phyloP scores from a whole-genome alignment of 2,888 invertebrate species.

The Rotaria macrura region DNA sequence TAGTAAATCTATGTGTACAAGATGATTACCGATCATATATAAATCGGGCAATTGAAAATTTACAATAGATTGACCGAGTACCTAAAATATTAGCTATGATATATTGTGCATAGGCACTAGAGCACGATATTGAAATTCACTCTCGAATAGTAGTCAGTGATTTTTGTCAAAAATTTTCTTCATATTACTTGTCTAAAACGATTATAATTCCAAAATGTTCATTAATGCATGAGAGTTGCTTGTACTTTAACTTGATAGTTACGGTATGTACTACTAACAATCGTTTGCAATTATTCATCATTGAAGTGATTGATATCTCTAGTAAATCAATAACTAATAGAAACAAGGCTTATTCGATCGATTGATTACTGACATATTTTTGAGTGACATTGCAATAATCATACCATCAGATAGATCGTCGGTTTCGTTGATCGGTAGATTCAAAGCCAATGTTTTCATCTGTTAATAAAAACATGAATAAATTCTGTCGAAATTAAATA shows the following conservation, averaged over 20 bases:
- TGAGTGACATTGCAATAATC: not conserved
- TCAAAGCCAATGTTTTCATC: not conserved
- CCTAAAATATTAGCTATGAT: constrained; percentile 41
- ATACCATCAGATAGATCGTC: not conserved
- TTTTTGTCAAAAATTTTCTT: constrained; percentile 72
- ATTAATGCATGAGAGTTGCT: no score
- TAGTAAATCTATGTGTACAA: not conserved
- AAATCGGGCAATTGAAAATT: constrained; percentile 77
- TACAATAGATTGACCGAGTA: constrained; percentile 67
- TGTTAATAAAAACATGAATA: not conserved
- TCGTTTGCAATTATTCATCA: constrained; percentile 67
- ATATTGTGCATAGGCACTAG: no score
- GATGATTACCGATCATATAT: constrained; percentile 54
- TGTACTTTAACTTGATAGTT: constrained; percentile 75
- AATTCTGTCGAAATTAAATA: no score
- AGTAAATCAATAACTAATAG: not conserved
- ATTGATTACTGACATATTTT: not conserved
- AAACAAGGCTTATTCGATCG: no score
- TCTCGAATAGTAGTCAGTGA: constrained; percentile 77
- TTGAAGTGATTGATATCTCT: constrained; percentile 73
- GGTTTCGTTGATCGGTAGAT: not conserved
- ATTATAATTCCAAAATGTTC: no score
- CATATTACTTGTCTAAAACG: constrained; percentile 60
- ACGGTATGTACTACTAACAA: constrained; percentile 69
- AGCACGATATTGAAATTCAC: constrained; percentile 31